Percentiles rank a stretch among this genome's conserved stretches.
Evolutionary conservation across 1,140 invertebrate genomes (phyloP).

Genomic region (Drosophila asahinai): DNA sequence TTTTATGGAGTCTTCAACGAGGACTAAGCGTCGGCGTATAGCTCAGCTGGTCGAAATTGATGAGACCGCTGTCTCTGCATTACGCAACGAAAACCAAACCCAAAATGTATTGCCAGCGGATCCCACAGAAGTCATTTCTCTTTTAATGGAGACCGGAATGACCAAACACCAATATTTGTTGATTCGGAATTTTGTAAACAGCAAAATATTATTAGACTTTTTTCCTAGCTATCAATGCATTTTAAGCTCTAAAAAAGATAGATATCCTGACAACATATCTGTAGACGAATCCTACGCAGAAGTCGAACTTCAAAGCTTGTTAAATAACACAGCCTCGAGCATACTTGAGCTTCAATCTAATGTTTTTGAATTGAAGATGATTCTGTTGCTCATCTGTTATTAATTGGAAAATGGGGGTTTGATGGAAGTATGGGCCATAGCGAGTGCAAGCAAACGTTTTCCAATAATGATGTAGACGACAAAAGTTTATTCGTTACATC

Average conservation of each 20-base stretch:
- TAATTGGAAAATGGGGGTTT: no score
- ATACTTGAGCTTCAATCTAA: no score
- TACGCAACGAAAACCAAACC: slow-evolving; percentile 30
- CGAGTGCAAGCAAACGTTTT: no score
- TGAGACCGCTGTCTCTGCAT: no score
- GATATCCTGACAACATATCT: slow-evolving; percentile 16
- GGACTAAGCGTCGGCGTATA: slow-evolving; percentile 26
- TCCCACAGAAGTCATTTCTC: slow-evolving; percentile 30
- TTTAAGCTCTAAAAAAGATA: neutral
- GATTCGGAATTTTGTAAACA: slow-evolving; percentile 29
- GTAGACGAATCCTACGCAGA: slow-evolving; percentile 28
- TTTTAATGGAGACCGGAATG: slow-evolving; percentile 21
- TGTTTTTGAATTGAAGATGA: no score
- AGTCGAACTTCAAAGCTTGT: slow-evolving; percentile 35
- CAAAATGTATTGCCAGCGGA: slow-evolving; percentile 29
- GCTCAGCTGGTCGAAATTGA: slow-evolving; percentile 31
- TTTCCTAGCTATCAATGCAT: no score
- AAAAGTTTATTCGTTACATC: no score
- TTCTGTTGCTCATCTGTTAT: no score
- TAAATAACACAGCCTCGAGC: no score
- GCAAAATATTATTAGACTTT: slow-evolving; percentile 18
- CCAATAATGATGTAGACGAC: no score
- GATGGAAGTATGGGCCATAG: no score
- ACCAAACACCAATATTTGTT: slow-evolving; percentile 17
- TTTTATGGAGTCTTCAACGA: slow-evolving; percentile 26